A percentile compares a stretch with the other conserved stretches of the same genome.
Conservation (phyloP, 2,797 vertebrate species). For the Florisuga fusca region DNA sequence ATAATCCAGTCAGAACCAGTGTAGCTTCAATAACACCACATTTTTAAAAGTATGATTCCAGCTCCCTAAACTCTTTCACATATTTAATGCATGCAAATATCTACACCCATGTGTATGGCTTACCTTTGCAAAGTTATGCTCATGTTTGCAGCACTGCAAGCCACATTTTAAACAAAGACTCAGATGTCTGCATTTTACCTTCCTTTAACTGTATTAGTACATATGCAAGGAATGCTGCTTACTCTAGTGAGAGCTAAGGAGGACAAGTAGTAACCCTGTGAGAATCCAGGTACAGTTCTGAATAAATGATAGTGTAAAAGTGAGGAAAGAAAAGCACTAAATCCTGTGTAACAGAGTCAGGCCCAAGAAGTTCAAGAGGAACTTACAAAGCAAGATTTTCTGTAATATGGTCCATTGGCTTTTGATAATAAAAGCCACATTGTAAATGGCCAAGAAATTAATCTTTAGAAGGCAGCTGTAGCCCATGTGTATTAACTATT, state of each 20-base stretch:
- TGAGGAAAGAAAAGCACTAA: not conserved
- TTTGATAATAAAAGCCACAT: conserved; percentile 70
- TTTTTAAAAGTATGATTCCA: conserved; percentile 27
- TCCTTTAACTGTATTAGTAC: not conserved
- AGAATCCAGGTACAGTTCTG: not conserved
- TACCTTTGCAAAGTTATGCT: not conserved
- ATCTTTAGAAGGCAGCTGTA: conserved; percentile 71
- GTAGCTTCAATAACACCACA: conserved; percentile 27
- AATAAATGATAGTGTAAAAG: not conserved
- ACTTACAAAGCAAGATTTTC: conserved; percentile 63
- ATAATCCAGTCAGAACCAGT: conserved; percentile 20
- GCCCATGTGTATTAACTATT: conserved; percentile 65
- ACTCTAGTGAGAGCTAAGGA: not conserved
- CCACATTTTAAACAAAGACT: conserved; percentile 2
- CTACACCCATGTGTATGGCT: not conserved
- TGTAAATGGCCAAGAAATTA: conserved; percentile 67
- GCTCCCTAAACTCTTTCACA: conserved; percentile 12
- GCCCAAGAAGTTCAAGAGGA: not conserved
- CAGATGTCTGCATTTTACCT: not conserved
- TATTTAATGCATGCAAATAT: conserved; percentile 34
- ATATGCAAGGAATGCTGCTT: not conserved
- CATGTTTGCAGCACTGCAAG: not conserved
- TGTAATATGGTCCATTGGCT: conserved; percentile 59
- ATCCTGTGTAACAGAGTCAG: not conserved
- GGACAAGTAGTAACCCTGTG: not conserved